phyloP scores from a whole-genome alignment of 2,113 vertebrate genomes.

The Oryzias celebensis region DNA sequence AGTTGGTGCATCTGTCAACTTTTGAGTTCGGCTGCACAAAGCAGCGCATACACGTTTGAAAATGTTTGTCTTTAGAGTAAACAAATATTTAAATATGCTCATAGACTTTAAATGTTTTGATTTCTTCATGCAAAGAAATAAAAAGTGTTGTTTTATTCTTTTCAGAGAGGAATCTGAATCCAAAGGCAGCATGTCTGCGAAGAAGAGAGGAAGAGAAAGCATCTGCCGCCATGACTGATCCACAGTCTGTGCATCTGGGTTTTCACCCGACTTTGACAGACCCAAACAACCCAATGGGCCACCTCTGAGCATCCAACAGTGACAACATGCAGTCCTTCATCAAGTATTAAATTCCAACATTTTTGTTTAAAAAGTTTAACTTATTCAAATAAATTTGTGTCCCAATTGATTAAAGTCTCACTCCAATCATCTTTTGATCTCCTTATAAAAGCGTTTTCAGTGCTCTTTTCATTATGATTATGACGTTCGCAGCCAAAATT shows the following conservation, averaged over 20 bases:
- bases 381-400: not conserved
- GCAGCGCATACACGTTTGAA: too few relatives aligned
- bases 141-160: constrained; percentile 25
- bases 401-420: too few relatives aligned
- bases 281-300: constrained; percentile 89
- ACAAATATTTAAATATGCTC: not conserved
- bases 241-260: constrained; percentile 86
- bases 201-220: constrained; percentile 96
- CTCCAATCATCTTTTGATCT: too few relatives aligned
- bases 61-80: not conserved
- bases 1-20: too few relatives aligned
- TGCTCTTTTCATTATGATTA: too few relatives aligned
- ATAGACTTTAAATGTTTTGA: not conserved
- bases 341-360: constrained; percentile 11
- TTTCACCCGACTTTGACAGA: constrained; percentile 87
- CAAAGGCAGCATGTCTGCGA: constrained; percentile 97
- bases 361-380: not conserved
- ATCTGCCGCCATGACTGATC: constrained; percentile 88
- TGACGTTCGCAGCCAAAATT: too few relatives aligned
- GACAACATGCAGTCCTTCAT: constrained; percentile 9
- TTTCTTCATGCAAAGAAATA: not conserved
- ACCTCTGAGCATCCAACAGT: constrained; percentile 87
- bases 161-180: constrained; percentile 95
- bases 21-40: too few relatives aligned
- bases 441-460: too few relatives aligned